phyloP scores from a whole-genome alignment of 2,113 vertebrate species.

The Quiscalus mexicanus region DNA sequence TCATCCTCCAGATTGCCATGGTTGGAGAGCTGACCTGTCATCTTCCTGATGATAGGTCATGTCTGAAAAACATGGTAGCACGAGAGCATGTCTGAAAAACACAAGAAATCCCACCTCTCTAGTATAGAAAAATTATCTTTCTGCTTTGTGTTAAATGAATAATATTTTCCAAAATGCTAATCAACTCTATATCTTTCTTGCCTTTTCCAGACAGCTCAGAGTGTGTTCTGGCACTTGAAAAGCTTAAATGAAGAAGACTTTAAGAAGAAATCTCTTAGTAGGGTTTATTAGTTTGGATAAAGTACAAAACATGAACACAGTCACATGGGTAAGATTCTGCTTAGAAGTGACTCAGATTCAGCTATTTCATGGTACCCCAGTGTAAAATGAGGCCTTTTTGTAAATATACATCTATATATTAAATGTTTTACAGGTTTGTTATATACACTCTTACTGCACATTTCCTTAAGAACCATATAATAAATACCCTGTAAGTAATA shows the following conservation, averaged over 20 bases:
- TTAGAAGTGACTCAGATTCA: not conserved
- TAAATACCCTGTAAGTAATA: not conserved
- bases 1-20: not conserved
- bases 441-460: not conserved
- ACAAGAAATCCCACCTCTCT: not conserved
- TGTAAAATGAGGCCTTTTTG: not conserved
- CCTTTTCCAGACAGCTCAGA: not conserved
- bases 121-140: not conserved
- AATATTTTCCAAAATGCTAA: not conserved
- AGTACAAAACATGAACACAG: not conserved
- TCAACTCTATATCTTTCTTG: not conserved
- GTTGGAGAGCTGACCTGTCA: not conserved
- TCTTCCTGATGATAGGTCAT: not conserved
- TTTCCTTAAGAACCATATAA: not conserved
- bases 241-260: not conserved
- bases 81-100: not conserved
- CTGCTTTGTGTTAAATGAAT: not conserved
- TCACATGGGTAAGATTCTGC: not conserved
- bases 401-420: not conserved
- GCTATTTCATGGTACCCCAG: not conserved
- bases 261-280: not conserved
- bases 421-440: not conserved
- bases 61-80: not conserved
- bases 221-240: not conserved
- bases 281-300: not conserved